These are phyloP conservation scores for Dipodomys spectabilis DNA, from an alignment of 2,113 vertebrate genomes.

Conservation along the genomic window DNA sequence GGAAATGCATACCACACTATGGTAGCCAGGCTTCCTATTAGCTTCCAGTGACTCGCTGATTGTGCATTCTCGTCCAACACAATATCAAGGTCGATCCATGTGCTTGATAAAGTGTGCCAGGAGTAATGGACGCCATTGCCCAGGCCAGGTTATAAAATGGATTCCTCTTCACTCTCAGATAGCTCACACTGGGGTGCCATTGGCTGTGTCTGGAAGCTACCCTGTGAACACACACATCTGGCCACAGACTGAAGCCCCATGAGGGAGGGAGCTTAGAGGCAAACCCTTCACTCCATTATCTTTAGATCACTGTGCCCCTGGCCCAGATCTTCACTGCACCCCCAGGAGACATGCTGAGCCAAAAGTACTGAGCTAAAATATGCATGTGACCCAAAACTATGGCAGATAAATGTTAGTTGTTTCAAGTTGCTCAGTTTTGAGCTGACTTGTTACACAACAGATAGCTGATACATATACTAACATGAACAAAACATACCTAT, in stretches of 20 bases:
- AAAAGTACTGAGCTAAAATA: not conserved
- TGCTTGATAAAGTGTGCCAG: not conserved
- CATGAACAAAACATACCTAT: not conserved
- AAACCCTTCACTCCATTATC: not conserved
- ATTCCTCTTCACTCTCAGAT: not conserved
- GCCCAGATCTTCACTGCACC: not conserved
- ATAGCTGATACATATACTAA: not conserved
- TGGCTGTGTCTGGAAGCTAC: not conserved
- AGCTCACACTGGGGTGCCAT: not conserved
- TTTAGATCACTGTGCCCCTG: not conserved
- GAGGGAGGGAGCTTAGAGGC: not conserved
- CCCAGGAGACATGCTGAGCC: not conserved
- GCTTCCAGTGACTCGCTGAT: not conserved
- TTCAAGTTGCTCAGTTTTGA: not conserved
- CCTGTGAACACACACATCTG: fast-evolving
- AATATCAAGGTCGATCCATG: not conserved
- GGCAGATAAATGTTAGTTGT: not conserved
- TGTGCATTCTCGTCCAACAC: too few relatives aligned
- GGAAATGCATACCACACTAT: conserved; percentile 59
- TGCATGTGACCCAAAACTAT: not conserved
- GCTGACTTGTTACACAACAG: not conserved
- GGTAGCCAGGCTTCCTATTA: not conserved
- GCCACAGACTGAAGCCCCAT: not conserved
- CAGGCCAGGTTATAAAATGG: not conserved
- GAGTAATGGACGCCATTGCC: not conserved